Conservation (phyloP, 2,888 invertebrate species). For the Acanthosepion pharaonis region DNA sequence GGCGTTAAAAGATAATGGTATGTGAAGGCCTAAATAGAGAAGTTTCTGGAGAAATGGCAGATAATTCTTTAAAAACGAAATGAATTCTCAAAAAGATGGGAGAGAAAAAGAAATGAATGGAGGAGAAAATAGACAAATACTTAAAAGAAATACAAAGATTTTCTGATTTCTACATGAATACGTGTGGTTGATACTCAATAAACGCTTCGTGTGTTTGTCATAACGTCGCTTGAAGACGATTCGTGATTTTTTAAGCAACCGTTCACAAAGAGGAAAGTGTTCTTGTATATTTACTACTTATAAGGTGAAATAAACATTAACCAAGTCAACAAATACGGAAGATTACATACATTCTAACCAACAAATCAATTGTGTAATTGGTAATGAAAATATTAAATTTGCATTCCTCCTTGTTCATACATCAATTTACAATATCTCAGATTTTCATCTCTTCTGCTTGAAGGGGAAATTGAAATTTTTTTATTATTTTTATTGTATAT, state of each 20-base stretch:
- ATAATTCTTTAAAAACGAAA: too few species aligned
- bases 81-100: not conserved
- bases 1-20: too few species aligned
- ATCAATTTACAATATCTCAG: not conserved
- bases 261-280: not conserved
- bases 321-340: not conserved
- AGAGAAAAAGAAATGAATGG: not conserved
- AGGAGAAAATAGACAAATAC: not conserved
- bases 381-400: not conserved
- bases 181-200: not conserved
- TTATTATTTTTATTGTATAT: too few species aligned
- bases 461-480: too few species aligned
- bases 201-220: not conserved
- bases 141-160: too few species aligned
- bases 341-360: not conserved
- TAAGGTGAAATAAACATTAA: not conserved
- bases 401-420: not conserved
- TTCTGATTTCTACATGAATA: not conserved
- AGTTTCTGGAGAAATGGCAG: too few species aligned
- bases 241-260: not conserved
- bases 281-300: not conserved
- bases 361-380: not conserved
- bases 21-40: too few species aligned
- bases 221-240: not conserved
- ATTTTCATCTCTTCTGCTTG: not conserved